Evolutionary conservation across 30 jellyfish, hydroid and myxozoan genomes (phyloP), one percentile per base, ranked within the genome.

Genomic region (Morbakka virulenta): DNA sequence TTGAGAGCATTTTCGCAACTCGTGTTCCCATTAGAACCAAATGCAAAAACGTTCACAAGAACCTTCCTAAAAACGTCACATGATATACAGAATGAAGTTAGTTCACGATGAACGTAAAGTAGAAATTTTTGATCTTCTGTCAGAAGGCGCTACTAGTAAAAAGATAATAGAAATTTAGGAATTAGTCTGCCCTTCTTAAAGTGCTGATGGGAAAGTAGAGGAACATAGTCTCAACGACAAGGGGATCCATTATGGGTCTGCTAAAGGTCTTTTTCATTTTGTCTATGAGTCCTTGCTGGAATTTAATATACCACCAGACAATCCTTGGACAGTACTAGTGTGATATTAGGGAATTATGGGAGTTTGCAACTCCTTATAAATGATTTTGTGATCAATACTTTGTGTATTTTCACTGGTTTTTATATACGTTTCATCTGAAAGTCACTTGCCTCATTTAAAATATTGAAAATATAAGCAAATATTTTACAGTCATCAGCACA

Each of bases 111-210:
- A 28, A 26, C 64, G 80, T 3, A 21, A 29, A 67, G 80, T 30
- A 30, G 64, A 67, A 49, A 67, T 27, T 67, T 67, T 23, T 35
- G 33, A 12, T 4, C 30, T 67, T 3, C 30, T 67, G 74, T 67
- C 80, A 4, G 80, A 67, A 3, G 74, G 80, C 80, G 33, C 74
- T 20, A 67, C 80, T 17, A 68, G 20, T 68, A 29, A 33, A 30
- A 65, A 29, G 4, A 9, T 9, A 17, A 17, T 41, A 41, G 57
- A 41, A 41, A 17, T 41, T 41, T 17, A 41, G 17, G 57, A 17
- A 17, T 41, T 41, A 41, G 57, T 41, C 17, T 41, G 57, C 17
- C 57, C 9, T 41, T 41, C 9, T 41, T 41, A 6, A 41, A 41
- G 17, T 41, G 57, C 57, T 6, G 57, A 41, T 41, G 57, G 57